Evolutionary conservation across 2,797 vertebrate genomes (phyloP), one percentile per base, ranked within the genome.

Genomic region (Megalops cyprinoides): DNA sequence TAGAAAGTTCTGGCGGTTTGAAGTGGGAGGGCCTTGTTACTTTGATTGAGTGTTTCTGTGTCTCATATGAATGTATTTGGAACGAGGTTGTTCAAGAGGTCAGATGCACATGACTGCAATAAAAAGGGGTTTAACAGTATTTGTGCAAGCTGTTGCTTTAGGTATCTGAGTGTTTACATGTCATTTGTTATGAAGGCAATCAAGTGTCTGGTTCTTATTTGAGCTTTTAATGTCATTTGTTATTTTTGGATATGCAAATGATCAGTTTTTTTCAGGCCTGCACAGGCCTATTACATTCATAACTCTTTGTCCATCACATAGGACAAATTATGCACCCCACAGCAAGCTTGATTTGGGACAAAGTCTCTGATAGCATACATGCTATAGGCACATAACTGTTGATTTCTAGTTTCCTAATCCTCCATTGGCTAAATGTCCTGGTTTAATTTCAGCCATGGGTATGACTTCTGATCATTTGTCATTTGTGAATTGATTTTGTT

Each of bases 161-260:
- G 76, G 83, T 79, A 60, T 77, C 79, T 51, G 53, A 74, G 74
- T 87, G 80, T 87, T 89, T 67, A 84, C 82, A 84, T 85, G 85
- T 82, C 84, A 79, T 31, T 39, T 46, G 55, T 48, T 77, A 65
- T 37, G 49, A 76, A 85, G 83, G 83, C 81, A 85, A 77, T n/a
- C 12, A 2, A 73, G 83, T 84, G 69, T 85, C 77, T n/a, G 65
- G 80, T 84, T 69, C 51, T 34, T 44, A 69, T 82, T 81, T 83
- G n/a, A 82, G 85, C 79, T 74, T 39, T 31, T 75, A 55, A 23
- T 55, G 31, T 39, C 7, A 69, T 53, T 76, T 31, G 7, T 85
- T 83, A 82, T 88, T 83, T 84, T 82, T 75, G 80, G 81, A 76
- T 76, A 81, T 81, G 81, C 86, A 86, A 88, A 85, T 85, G 53